A percentile compares a stretch with the other conserved stretches of the same genome.
phyloP scores from a whole-genome alignment of 2,797 vertebrate species.

The Sciaenops ocellatus region DNA sequence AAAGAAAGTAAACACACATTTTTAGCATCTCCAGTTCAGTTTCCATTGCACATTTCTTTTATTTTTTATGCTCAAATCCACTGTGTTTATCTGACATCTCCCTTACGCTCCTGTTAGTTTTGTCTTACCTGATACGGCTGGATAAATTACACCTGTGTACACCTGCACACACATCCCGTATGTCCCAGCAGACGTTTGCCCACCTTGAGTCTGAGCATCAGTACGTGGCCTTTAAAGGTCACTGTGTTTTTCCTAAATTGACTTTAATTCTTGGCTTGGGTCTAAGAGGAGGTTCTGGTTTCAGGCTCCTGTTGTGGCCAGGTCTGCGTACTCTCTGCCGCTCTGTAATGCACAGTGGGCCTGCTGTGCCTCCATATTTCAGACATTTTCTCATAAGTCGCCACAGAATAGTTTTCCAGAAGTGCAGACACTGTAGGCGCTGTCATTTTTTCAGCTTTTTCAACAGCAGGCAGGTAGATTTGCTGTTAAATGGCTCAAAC shows the following conservation, averaged over 20 bases:
- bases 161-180: conserved; percentile 6
- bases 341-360: background rate
- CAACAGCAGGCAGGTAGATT: background rate
- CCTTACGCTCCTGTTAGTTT: background rate
- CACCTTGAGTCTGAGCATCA: conserved; percentile 8
- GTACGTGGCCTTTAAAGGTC: conserved; percentile 46
- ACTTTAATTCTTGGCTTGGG: background rate
- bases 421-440: background rate
- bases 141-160: conserved; percentile 14
- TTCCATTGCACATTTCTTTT: too few relatives aligned
- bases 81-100: conserved; percentile 1
- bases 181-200: conserved; percentile 11
- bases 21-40: too few relatives aligned
- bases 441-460: background rate
- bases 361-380: background rate
- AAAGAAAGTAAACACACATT: too few relatives aligned
- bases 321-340: background rate
- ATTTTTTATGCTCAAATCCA: background rate
- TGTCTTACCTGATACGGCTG: background rate
- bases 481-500: conserved; percentile 19
- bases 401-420: background rate
- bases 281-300: background rate
- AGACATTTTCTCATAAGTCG: conserved; percentile 24
- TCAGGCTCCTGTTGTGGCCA: background rate
- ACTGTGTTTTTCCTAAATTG: background rate